Conservation (phyloP, 2,797 vertebrate genomes). For the Poeciliopsis presidionis region DNA sequence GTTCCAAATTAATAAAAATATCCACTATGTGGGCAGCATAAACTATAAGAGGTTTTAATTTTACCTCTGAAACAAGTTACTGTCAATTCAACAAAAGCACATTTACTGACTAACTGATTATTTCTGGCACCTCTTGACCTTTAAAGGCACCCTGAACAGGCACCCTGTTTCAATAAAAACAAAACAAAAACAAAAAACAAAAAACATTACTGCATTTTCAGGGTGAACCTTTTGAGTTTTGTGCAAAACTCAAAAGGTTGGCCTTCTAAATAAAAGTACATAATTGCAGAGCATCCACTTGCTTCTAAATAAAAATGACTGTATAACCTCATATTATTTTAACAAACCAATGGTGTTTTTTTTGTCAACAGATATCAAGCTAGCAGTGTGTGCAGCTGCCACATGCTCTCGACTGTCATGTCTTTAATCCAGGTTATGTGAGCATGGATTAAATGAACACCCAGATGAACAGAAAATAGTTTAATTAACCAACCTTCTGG, state of each 20-base stretch:
- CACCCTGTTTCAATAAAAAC: no score
- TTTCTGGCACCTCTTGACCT: not conserved
- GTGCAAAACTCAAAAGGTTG: no score
- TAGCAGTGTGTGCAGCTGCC: not conserved
- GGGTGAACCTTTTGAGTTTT: no score
- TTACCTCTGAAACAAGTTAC: not conserved
- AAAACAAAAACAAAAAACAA: no score
- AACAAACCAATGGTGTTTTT: not conserved
- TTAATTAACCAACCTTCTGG: not conserved
- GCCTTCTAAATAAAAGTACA: not conserved
- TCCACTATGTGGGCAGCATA: not conserved
- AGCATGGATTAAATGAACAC: not conserved
- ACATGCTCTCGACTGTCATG: not conserved
- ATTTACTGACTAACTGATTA: not conserved
- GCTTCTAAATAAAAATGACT: not conserved
- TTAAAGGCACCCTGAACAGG: not conserved
- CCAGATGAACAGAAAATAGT: not conserved
- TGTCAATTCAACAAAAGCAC: not conserved
- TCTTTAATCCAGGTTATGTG: slow-evolving; percentile 1
- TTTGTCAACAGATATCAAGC: not conserved
- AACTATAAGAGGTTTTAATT: not conserved
- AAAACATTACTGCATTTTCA: no score
- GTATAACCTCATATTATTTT: not conserved
- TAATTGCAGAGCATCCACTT: not conserved
- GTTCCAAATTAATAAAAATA: not conserved